These are phyloP conservation scores for Spodoptera litura DNA, from an alignment of 1,140 invertebrate species.

Conservation along the genomic window DNA sequence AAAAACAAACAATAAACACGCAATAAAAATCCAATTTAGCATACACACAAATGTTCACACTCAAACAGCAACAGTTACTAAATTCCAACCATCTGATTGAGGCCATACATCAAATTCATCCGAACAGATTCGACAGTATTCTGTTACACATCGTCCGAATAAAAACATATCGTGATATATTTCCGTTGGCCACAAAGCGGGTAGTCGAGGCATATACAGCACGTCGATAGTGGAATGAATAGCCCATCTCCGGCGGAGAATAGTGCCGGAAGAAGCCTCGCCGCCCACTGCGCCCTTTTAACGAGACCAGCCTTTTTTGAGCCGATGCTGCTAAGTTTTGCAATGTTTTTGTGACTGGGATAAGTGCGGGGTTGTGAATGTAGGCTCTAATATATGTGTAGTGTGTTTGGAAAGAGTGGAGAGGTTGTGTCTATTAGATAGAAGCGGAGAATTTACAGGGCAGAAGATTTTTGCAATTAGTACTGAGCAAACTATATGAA, in stretches of 20 bases:
- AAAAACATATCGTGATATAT: conserved; percentile 42
- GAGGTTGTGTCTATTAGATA: background rate
- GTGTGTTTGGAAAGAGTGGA: no score
- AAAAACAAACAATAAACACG: background rate
- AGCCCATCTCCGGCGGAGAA: conserved; percentile 50
- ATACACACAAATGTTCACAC: background rate
- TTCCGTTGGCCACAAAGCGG: conserved; percentile 33
- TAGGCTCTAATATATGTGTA: background rate
- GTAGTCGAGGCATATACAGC: conserved; percentile 30
- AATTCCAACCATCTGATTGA: background rate
- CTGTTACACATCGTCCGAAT: conserved; percentile 34
- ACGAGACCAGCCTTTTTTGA: conserved; percentile 48
- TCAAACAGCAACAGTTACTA: conserved; percentile 16
- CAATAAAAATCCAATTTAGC: background rate
- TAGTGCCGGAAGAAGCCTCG: conserved; percentile 51
- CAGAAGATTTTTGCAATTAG: background rate
- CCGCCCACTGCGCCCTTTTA: conserved; percentile 50
- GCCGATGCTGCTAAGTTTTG: conserved; percentile 38
- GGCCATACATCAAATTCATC: conserved; percentile 7
- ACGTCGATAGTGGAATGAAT: conserved; percentile 52
- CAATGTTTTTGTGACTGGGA: conserved; percentile 51
- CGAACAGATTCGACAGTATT: conserved; percentile 29
- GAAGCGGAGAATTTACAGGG: background rate
- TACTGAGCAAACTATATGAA: no score
- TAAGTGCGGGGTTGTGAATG: conserved; percentile 35